Conservation (phyloP, 2,797 vertebrate genomes). For the Urophycis tenuis region DNA sequence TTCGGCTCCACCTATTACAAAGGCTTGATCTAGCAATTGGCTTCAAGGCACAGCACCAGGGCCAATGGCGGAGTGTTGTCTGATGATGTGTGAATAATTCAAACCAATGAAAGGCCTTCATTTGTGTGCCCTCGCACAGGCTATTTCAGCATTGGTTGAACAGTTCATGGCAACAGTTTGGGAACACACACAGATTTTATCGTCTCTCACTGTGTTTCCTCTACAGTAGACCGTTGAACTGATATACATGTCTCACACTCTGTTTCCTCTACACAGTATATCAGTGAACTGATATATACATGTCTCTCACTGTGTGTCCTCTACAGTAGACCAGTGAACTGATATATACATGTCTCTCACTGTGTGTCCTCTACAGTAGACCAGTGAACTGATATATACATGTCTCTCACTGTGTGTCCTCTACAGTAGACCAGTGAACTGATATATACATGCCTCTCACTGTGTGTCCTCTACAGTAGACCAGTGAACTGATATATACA, state of each 20-base stretch:
- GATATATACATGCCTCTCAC: not conserved
- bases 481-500: too few species aligned
- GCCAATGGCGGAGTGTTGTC: constrained; percentile 39
- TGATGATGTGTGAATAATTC: constrained; percentile 30
- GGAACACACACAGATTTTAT: not conserved
- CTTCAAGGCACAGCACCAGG: constrained; percentile 18
- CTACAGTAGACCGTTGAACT: not conserved
- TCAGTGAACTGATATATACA: too few species aligned
- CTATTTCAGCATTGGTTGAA: not conserved
- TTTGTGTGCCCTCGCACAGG: constrained; percentile 13
- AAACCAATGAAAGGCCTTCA: constrained; percentile 34
- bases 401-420: not conserved
- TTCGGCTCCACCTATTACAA: constrained; percentile 49
- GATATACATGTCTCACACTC: not conserved
- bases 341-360: not conserved
- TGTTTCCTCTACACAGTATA: not conserved
- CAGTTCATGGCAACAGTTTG: not conserved
- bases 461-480: not conserved
- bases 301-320: not conserved
- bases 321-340: not conserved
- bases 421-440: not conserved
- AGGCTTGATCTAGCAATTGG: constrained; percentile 17
- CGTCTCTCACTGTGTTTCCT: not conserved
- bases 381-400: too few species aligned
- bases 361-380: not conserved